phyloP scores from a whole-genome alignment of 2,113 vertebrate species.

The Zootoca vivipara region DNA sequence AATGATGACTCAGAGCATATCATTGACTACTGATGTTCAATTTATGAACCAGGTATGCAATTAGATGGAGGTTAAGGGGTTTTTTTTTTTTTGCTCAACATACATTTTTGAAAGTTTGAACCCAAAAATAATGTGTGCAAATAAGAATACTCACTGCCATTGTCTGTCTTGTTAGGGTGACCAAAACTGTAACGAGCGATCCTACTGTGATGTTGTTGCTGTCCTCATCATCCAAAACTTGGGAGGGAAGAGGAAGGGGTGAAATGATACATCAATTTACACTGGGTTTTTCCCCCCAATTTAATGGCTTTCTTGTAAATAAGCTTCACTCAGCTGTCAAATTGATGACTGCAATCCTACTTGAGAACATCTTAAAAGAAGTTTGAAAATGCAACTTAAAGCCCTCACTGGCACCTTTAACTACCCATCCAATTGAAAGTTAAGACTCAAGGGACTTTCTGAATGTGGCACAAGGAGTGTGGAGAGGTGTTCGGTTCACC shows the following conservation, averaged over 20 bases:
- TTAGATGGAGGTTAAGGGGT: background rate
- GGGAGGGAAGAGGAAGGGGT: constrained; percentile 26
- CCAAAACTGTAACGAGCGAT: constrained; percentile 95
- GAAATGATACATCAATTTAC: constrained; percentile 30
- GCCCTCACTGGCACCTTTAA: background rate
- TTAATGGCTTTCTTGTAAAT: background rate
- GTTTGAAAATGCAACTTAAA: background rate
- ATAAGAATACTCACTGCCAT: constrained; percentile 87
- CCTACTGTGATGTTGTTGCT: constrained; percentile 98
- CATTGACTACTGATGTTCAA: too few species aligned
- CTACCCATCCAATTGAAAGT: background rate
- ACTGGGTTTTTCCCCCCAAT: background rate
- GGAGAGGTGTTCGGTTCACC: background rate
- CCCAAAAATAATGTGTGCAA: background rate
- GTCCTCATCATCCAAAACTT: constrained; percentile 97
- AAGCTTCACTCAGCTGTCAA: background rate
- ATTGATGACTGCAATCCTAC: too few species aligned
- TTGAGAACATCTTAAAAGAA: constrained; percentile 16
- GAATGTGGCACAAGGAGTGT: background rate
- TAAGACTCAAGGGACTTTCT: background rate
- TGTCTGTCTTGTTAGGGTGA: constrained; percentile 90
- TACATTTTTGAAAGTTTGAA: background rate
- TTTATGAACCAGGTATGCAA: background rate
- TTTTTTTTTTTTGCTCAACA: background rate
- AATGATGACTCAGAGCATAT: too few species aligned